Evolutionary conservation across 2,113 vertebrate genomes (phyloP).

Genomic region (Athene noctua): DNA sequence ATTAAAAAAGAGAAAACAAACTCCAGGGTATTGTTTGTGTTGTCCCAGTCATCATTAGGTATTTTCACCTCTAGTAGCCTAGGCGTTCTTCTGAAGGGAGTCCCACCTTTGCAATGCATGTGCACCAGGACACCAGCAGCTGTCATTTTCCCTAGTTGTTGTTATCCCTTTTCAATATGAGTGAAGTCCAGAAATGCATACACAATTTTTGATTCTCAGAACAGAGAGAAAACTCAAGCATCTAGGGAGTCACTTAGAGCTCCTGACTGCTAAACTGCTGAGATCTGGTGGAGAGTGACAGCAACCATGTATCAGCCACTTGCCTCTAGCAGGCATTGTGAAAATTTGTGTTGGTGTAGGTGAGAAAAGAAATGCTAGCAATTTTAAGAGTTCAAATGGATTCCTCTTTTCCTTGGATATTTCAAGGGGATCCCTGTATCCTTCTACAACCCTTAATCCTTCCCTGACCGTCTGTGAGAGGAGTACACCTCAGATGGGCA

Average conservation of each 20-base stretch:
- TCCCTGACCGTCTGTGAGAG: neutral
- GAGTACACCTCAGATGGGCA: neutral
- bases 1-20: neutral
- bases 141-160: neutral
- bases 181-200: neutral
- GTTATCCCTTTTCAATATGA: neutral
- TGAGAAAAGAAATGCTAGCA: neutral
- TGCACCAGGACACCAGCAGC: neutral
- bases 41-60: neutral
- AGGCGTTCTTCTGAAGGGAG: neutral
- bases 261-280: neutral
- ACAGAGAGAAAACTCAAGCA: neutral
- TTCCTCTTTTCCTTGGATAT: neutral
- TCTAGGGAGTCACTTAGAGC: neutral
- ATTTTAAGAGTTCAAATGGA: neutral
- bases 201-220: neutral
- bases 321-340: neutral
- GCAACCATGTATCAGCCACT: neutral
- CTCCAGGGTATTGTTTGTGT: neutral
- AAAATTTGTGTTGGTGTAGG: neutral
- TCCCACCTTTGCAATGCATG: neutral
- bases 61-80: neutral
- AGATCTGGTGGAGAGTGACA: neutral
- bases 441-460: neutral
- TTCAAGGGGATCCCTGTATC: neutral